Evolutionary conservation across 2,113 vertebrate genomes (phyloP).

Genomic region (Gopherus flavomarginatus): DNA sequence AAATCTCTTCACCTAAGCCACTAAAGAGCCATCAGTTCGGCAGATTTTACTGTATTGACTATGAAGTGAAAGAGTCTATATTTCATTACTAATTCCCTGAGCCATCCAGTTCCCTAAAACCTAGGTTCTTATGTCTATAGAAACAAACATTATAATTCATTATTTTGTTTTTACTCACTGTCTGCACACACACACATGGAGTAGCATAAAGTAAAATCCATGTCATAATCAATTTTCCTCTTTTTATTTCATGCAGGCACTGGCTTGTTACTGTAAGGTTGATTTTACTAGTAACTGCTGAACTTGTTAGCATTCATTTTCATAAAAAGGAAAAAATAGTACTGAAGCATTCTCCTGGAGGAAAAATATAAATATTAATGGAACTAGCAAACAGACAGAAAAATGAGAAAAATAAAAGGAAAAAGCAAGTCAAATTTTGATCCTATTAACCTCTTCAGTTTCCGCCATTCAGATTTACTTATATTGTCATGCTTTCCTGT

Average conservation of each 20-base stretch:
- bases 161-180: neutral
- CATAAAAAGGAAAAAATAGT: neutral
- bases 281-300: neutral
- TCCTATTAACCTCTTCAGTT: neutral
- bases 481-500: neutral
- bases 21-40: neutral
- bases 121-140: neutral
- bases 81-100: neutral
- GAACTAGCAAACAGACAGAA: neutral
- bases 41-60: neutral
- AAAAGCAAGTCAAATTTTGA: neutral
- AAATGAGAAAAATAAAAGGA: neutral
- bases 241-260: neutral
- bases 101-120: neutral
- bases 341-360: neutral
- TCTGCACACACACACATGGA: neutral
- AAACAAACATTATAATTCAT: neutral
- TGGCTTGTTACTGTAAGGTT: neutral
- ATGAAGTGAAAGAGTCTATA: neutral
- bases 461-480: neutral
- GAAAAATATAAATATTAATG: neutral
- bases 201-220: neutral
- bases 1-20: neutral
- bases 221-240: neutral
- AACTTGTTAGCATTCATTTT: neutral